These are phyloP conservation scores for Bos taurus DNA, from an alignment of 2,113 vertebrate species.

Conservation along the genomic window DNA sequence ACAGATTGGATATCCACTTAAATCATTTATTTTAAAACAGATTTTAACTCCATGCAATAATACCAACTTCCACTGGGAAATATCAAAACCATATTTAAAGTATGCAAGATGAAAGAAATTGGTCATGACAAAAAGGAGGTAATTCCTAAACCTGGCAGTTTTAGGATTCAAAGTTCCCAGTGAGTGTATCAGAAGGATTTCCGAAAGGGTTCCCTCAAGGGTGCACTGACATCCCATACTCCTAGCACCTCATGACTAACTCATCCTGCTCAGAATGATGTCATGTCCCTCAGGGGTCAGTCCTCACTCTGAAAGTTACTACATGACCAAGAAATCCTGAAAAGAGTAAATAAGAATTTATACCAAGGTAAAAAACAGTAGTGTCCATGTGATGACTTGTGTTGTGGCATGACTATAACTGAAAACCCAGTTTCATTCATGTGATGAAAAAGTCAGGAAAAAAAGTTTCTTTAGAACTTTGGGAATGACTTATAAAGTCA, in stretches of 20 bases:
- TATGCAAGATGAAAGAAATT: background rate
- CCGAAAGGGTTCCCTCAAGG: background rate
- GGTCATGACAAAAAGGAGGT: background rate
- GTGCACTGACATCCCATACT: background rate
- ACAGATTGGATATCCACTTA: background rate
- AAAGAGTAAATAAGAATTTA: background rate
- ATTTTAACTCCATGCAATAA: background rate
- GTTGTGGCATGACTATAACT: background rate
- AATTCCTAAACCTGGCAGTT: background rate
- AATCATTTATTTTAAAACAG: background rate
- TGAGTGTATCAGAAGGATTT: background rate
- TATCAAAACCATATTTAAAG: constrained; percentile 10
- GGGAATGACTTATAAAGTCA: background rate
- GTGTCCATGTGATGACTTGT: background rate
- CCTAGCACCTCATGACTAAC: too few relatives aligned
- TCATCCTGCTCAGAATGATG: background rate
- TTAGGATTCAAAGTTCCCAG: background rate
- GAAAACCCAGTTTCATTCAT: constrained; percentile 22
- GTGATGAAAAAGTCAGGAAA: constrained; percentile 7
- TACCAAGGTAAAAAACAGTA: background rate
- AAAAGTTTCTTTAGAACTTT: background rate
- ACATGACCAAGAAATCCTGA: background rate
- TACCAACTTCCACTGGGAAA: background rate
- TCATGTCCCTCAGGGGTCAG: background rate
- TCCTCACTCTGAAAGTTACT: background rate